phyloP scores from a whole-genome alignment of 2,113 vertebrate species.

The Holacanthus passer region DNA sequence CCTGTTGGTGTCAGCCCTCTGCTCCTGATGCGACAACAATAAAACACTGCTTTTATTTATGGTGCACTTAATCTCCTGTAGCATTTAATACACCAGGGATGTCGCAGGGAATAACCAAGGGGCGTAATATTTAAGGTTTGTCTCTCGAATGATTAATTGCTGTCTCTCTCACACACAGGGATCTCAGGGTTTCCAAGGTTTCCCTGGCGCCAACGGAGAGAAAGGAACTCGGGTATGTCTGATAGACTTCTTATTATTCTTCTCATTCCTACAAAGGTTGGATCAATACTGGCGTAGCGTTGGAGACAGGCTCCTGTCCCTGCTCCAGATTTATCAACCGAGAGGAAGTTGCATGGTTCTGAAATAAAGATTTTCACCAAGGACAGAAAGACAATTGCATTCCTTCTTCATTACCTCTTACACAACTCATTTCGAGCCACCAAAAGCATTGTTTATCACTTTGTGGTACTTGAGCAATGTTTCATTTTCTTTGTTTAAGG shows the following conservation, averaged over 20 bases:
- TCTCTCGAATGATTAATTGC: conserved; percentile 49
- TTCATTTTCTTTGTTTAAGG: conserved; percentile 69
- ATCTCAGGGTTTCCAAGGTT: conserved; percentile 96
- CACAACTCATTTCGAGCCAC: conserved; percentile 41
- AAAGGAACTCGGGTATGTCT: conserved; percentile 94
- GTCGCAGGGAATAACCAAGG: conserved; percentile 34
- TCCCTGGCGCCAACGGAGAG: conserved; percentile 95
- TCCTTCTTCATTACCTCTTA: conserved; percentile 44
- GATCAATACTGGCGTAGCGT: conserved; percentile 27
- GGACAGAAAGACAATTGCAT: conserved; percentile 43
- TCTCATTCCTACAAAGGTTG: conserved; percentile 31
- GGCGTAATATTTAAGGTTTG: conserved; percentile 34
- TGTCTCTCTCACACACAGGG: conserved; percentile 84
- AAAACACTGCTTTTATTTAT: conserved; percentile 51
- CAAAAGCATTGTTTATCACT: conserved; percentile 65
- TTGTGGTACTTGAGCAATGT: conserved; percentile 51
- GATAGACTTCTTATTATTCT: conserved; percentile 38
- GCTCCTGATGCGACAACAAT: conserved; percentile 47
- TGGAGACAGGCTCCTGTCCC: conserved; percentile 36
- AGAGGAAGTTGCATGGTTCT: conserved; percentile 26
- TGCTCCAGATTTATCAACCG: conserved; percentile 45
- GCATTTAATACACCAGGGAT: conserved; percentile 48
- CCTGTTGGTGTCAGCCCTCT: conserved; percentile 67
- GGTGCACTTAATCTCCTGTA: conserved; percentile 17
- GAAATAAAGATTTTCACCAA: conserved; percentile 44